phyloP scores from a whole-genome alignment of 2,888 invertebrate species.

The Cyclophora punctaria region DNA sequence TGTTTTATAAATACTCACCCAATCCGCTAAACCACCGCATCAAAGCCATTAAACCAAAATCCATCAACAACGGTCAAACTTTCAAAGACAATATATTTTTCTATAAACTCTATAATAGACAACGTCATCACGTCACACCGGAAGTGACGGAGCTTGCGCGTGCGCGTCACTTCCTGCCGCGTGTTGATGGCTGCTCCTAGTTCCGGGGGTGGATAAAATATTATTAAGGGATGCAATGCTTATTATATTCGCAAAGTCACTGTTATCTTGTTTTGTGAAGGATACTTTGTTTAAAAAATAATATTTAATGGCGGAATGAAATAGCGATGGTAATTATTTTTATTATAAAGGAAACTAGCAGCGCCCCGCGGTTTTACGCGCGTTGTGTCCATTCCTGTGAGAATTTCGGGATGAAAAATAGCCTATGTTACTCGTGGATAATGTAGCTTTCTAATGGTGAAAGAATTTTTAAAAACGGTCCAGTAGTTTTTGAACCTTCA shows the following conservation, averaged over 20 bases:
- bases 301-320: no score
- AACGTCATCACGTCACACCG: constrained; percentile 47
- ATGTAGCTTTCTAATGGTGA: no score
- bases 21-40: not conserved
- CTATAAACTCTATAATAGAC: constrained; percentile 54
- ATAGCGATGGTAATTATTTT: no score
- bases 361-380: no score
- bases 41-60: constrained; percentile 8
- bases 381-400: no score
- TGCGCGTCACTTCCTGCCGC: constrained; percentile 67
- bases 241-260: constrained; percentile 51
- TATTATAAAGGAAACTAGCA: no score
- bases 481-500: no score
- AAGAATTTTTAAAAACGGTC: no score
- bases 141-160: constrained; percentile 66
- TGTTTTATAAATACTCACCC: not conserved
- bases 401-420: no score
- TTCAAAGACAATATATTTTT: constrained; percentile 11
- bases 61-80: constrained; percentile 8
- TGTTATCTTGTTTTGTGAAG: constrained; percentile 17
- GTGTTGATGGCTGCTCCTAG: constrained; percentile 68
- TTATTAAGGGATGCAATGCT: constrained; percentile 52
- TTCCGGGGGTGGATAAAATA: constrained; percentile 70
- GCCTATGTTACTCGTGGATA: no score
- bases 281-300: no score